A percentile compares a stretch with the other conserved stretches of the same genome.
Evolutionary conservation across 2,113 vertebrate genomes (phyloP).

Genomic region (Corythaeola cristata): DNA sequence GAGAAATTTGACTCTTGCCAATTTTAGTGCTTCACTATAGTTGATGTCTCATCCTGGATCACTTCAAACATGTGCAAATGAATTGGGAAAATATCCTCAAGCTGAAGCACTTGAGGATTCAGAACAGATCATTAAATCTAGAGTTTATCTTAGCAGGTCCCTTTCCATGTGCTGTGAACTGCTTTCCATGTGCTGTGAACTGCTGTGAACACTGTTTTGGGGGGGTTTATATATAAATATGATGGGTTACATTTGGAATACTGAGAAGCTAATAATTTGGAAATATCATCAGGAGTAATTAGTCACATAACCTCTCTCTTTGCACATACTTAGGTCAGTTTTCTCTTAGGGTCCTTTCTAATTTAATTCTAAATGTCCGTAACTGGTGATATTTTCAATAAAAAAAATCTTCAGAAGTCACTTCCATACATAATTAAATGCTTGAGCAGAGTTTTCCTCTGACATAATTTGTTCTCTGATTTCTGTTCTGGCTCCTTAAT

Average conservation of each 20-base stretch:
- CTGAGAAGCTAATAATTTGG: background rate
- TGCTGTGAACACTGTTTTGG: background rate
- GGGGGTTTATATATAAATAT: background rate
- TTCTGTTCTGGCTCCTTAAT: background rate
- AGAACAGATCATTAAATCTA: background rate
- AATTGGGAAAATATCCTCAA: background rate
- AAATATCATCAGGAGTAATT: background rate
- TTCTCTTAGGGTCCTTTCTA: background rate
- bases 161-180: background rate
- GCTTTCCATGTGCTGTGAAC: too few species aligned
- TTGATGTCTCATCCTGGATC: background rate
- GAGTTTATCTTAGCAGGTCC: background rate
- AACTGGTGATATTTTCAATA: background rate
- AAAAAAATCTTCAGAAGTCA: background rate
- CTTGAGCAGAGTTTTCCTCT: background rate
- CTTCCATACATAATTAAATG: background rate
- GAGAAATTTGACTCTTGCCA: background rate
- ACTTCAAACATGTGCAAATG: background rate
- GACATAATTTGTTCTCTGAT: background rate
- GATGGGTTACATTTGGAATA: background rate
- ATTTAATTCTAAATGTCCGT: background rate
- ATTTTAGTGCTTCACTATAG: background rate
- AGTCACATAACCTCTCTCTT: background rate
- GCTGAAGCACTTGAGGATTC: background rate
- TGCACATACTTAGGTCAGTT: background rate